A percentile compares a stretch with the other conserved stretches of the same genome.
Conservation (phyloP, 2,797 vertebrate genomes). For the Loriculus beryllinus region DNA sequence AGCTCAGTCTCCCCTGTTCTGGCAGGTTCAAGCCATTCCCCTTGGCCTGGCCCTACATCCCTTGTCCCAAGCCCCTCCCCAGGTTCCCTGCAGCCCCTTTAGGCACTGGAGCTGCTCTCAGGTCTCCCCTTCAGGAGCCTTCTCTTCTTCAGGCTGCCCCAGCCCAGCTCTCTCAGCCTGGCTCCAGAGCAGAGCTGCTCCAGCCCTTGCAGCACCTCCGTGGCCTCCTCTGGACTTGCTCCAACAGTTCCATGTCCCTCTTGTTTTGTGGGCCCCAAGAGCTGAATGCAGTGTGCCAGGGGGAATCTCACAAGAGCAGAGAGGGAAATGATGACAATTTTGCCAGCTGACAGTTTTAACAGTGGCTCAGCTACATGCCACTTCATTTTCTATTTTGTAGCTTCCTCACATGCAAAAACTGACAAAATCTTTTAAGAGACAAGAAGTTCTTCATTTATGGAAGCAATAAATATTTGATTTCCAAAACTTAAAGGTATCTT, state of each 20-base stretch:
- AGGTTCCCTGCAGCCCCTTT: too few species aligned
- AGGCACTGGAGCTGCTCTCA: too few species aligned
- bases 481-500: background rate
- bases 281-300: background rate
- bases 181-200: background rate
- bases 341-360: background rate
- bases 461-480: background rate
- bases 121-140: background rate
- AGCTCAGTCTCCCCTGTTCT: too few species aligned
- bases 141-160: background rate
- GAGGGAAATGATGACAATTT: background rate
- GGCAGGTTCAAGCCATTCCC: too few species aligned
- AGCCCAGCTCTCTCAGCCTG: background rate
- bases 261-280: background rate
- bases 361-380: background rate
- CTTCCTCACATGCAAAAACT: background rate
- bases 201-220: background rate
- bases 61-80: too few species aligned
- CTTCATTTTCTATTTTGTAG: background rate
- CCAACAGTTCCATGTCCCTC: background rate
- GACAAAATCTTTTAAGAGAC: background rate
- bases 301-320: background rate
- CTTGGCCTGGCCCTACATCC: too few species aligned
- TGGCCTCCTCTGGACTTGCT: background rate
- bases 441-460: background rate